Base-by-base conservation (phyloP, 2,797 vertebrate species). In the Passerculus sandwichensis region DNA sequence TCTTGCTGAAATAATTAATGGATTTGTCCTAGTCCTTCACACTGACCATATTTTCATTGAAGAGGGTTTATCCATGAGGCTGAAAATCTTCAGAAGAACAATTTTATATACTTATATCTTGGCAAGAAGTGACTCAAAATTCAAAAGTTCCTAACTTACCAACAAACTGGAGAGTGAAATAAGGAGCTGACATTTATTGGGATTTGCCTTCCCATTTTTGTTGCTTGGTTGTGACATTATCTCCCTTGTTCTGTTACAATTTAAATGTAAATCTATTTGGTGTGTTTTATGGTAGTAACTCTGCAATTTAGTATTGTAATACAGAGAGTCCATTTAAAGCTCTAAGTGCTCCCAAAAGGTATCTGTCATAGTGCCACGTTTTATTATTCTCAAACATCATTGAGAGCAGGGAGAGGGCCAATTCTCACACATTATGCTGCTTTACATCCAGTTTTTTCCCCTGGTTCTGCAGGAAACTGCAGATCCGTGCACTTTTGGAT, bases 321-420 rank as follows among this genome's bases (percentile, higher is more conserved):
- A 91, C 62, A 87, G 84, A 56, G 27, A 94, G 92, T 95, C 95
- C 87, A 94, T 96, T 97, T 96, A 78, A 88, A 93, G 83, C 26
- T 23, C 59, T 96, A 96, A 96, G 70, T 87, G 70, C 48, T 96
- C 91, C 95, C 87, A 88, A 96, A 97, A 95, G 77, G n/a, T 78
- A 69, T 80, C 77, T 84, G 80, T 93, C 91, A 72, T 44, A 83
- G 64, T 83, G 84, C 42, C 64, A 84, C 3, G 2, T 82, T 94
- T 91, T 87, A 94, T 88, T 93, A 67, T 48, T 51, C 57, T 91
- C 65, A 73, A 30, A 82, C 69, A 79, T 67, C 61, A 48, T 2
- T 4, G 29, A 71, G 69, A 73, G 45, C 53, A 38, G 30, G 44
- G 57, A 93, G 30, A 79, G 10, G 53, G 59, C 1, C 2, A 80